Evolutionary conservation across 2,113 vertebrate genomes (phyloP), one percentile per base, ranked within the genome.

Genomic region (Lota lota): DNA sequence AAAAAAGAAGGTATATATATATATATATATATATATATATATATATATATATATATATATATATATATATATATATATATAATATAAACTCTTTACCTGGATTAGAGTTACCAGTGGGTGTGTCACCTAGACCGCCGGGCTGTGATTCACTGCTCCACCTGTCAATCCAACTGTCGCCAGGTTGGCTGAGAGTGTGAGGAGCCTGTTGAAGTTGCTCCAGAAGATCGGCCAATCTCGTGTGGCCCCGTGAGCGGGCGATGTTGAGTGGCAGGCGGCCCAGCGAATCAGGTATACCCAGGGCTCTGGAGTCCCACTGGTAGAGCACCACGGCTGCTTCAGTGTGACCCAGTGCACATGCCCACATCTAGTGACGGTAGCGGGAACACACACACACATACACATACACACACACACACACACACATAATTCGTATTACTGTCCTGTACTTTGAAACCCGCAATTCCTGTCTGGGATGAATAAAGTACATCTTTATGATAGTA

Each of bases 301-400:
- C 97, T 78, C 97, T 90, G 0, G 93, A 93, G 86, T 99, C 97
- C 97, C 97, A 99, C 87, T 98, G 97, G 83, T 98, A 98, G 47
- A 99, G 91, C 68, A 98, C 95, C 12, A 98, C 79, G 0, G 97
- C 97, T 1, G 96, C 95, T 22, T 99, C 97, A 53, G 93, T 87
- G 77, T 99, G 97, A 57, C 97, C 97, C 18, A 99, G 87, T 67
- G 97, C 97, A 21, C 97, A 99, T 0, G 97, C 96, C 97, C 97
- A 99, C 97, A 99, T 99, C 97, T 99, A 3, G 1, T 78, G 53
- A 84, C 24, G 36, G 8, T 19, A 62, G 68, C 7, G 22, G n/a
- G 12, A 57, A 64, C 15, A 58, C 53, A 67, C 2, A 19, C 7
- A 11, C 22, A 53, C 16, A 53, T 6, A 50, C 61, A 59, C 28